Conservation (phyloP, 2,113 vertebrate genomes). For the Phrynosoma platyrhinos region DNA sequence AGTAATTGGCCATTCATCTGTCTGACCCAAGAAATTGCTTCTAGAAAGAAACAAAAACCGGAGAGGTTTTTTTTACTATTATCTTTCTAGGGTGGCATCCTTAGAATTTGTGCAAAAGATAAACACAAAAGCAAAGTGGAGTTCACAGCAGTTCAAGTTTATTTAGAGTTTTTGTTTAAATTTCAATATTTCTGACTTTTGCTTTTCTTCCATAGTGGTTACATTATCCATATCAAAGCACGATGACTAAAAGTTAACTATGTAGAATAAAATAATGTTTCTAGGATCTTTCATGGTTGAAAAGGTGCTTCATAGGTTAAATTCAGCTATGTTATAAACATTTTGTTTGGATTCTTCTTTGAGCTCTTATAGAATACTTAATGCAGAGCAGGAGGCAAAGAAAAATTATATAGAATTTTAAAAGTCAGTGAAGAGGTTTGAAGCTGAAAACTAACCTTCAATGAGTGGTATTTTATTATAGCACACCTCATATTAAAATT, state of each 20-base stretch:
- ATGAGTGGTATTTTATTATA: slow-evolving; percentile 53
- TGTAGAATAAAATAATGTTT: slow-evolving; percentile 52
- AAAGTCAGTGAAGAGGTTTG: slow-evolving; percentile 50
- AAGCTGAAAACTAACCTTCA: slow-evolving; percentile 50
- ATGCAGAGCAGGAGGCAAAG: slow-evolving; percentile 44
- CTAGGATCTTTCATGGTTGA: neutral
- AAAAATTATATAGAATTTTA: slow-evolving; percentile 51
- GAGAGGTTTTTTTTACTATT: slow-evolving; percentile 29
- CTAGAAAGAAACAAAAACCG: slow-evolving; percentile 9
- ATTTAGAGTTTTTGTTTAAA: slow-evolving; percentile 34
- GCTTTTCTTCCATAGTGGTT: slow-evolving; percentile 4
- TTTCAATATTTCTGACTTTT: slow-evolving; percentile 43
- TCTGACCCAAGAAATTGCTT: slow-evolving; percentile 38
- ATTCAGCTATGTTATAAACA: slow-evolving; percentile 7
- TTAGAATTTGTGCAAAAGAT: slow-evolving; percentile 43
- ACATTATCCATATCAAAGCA: slow-evolving; percentile 41
- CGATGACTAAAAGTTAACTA: neutral
- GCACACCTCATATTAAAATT: slow-evolving; percentile 53
- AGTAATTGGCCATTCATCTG: slow-evolving; percentile 44
- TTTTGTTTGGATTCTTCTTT: slow-evolving; percentile 52
- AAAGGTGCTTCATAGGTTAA: fast-evolving
- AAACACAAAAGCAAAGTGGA: slow-evolving; percentile 19
- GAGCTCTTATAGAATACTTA: slow-evolving; percentile 24
- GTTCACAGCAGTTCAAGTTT: neutral
- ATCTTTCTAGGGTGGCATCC: neutral